phyloP scores from a whole-genome alignment of 1,140 invertebrate genomes.

The Kradibia gibbosae region DNA sequence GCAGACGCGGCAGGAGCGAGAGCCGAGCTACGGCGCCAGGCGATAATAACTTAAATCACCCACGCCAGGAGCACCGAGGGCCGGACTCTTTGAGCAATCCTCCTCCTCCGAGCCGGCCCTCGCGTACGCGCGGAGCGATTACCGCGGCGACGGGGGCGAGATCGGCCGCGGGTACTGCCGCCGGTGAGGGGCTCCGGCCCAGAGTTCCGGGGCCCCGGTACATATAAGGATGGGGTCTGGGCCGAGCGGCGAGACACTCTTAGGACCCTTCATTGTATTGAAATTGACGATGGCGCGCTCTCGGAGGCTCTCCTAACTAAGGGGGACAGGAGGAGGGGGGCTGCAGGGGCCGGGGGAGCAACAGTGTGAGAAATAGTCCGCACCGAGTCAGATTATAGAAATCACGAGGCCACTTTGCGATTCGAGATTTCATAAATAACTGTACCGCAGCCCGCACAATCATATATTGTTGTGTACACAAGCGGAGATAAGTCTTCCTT shows the following conservation, averaged over 20 bases:
- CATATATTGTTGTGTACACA: constrained; percentile 2
- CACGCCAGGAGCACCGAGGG: constrained; percentile 56
- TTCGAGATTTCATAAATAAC: constrained; percentile 28
- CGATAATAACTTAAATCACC: constrained; percentile 66
- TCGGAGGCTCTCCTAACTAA: too few relatives aligned
- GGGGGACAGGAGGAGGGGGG: background rate
- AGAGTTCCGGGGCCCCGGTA: too few relatives aligned
- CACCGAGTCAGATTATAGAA: constrained; percentile 8
- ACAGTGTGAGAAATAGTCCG: background rate
- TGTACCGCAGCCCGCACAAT: constrained; percentile 6
- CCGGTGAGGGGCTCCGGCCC: too few relatives aligned
- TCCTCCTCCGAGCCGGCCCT: background rate
- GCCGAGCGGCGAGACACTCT: constrained; percentile 15
- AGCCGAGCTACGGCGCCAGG: constrained; percentile 62
- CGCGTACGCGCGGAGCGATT: background rate
- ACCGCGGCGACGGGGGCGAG: background rate
- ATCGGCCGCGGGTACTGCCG: too few relatives aligned
- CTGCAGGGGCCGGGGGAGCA: background rate
- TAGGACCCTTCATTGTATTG: constrained; percentile 26
- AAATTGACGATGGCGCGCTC: constrained; percentile 4
- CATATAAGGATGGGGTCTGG: background rate
- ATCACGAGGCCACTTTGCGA: constrained; percentile 1
- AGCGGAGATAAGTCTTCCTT: background rate
- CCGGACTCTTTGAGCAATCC: constrained; percentile 45
- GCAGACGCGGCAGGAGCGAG: too few relatives aligned